A percentile compares a stretch with the other conserved stretches of the same genome.
These are phyloP conservation scores for Parauchenoglanis ngamensis DNA, from an alignment of 2,797 vertebrate genomes.

Conservation along the genomic window DNA sequence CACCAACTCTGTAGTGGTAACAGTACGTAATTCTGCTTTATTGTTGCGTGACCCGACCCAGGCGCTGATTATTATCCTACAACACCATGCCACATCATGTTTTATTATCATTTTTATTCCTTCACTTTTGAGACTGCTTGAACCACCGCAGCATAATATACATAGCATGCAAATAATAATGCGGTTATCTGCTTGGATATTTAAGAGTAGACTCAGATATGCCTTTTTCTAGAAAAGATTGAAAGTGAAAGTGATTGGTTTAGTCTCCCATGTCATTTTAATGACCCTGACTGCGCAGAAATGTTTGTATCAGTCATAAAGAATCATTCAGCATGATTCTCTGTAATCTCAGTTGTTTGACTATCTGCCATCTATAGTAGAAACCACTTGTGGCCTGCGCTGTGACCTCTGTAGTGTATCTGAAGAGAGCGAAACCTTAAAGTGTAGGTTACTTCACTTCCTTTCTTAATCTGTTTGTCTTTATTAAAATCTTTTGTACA, in stretches of 20 bases:
- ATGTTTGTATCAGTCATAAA: background rate
- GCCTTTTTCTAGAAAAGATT: background rate
- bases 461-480: constrained; percentile 6
- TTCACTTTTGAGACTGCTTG: background rate
- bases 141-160: no score
- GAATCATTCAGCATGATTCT: background rate
- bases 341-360: background rate
- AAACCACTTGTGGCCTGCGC: background rate
- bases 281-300: background rate
- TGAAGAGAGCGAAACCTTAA: background rate
- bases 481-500: background rate
- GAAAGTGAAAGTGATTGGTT: background rate
- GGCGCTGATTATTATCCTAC: background rate
- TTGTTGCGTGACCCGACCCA: background rate
- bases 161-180: background rate
- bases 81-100: background rate
- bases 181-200: background rate
- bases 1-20: background rate
- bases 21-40: no score
- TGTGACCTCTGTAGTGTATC: background rate
- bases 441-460: background rate
- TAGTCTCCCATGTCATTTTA: background rate
- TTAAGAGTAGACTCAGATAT: background rate
- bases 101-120: background rate
- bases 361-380: background rate